Percentiles rank a stretch among this genome's conserved stretches.
Evolutionary conservation across 2,113 vertebrate species (phyloP).

Genomic region (Lepisosteus osseus): DNA sequence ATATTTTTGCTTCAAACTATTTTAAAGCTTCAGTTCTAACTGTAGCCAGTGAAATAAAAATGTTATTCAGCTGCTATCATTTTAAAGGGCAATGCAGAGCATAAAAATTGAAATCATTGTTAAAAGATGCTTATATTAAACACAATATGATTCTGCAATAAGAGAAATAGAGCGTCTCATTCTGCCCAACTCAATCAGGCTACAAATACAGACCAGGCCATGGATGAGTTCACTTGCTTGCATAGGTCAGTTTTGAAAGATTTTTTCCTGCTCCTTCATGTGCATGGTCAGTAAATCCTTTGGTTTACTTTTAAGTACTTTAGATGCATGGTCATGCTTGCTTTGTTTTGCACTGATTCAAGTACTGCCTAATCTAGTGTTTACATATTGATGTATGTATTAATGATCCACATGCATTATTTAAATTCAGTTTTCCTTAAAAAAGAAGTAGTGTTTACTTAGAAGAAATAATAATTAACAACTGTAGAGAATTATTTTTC

Average conservation of each 20-base stretch:
- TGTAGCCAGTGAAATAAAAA: too few species aligned
- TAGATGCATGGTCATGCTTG: too few species aligned
- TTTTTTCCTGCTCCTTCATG: too few species aligned
- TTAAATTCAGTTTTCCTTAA: constrained; percentile 4
- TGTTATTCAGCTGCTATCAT: too few species aligned
- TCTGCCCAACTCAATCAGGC: background rate
- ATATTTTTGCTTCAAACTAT: too few species aligned
- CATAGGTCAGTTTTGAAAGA: too few species aligned
- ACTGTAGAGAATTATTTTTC: background rate
- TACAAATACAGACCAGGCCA: background rate
- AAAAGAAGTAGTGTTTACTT: background rate
- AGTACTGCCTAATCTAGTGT: background rate
- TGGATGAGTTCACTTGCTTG: background rate
- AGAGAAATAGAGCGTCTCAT: background rate
- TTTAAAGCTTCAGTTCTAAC: too few species aligned
- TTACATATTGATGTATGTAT: background rate
- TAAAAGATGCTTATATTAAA: background rate
- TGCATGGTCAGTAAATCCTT: too few species aligned
- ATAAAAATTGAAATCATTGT: too few species aligned
- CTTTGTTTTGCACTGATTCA: background rate
- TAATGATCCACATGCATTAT: background rate
- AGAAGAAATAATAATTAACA: background rate
- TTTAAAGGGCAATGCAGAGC: too few species aligned
- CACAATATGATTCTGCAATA: background rate
- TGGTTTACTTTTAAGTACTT: too few species aligned